These are phyloP conservation scores for Himantopus leucocephalus DNA, from an alignment of 2,113 vertebrate genomes.

Conservation along the genomic window DNA sequence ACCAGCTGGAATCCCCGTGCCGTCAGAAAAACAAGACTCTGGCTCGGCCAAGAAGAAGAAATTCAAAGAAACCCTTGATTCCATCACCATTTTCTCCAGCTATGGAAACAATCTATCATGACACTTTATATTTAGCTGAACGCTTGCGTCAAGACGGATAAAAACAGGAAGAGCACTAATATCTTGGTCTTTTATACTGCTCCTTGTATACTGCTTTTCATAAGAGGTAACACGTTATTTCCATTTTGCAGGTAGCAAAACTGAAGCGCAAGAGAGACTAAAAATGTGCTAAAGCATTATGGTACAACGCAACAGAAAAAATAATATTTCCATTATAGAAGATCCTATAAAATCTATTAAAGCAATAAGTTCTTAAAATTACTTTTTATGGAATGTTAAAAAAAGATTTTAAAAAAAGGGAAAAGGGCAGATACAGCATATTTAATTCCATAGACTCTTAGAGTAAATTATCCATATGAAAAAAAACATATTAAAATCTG, in stretches of 20 bases:
- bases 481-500: background rate
- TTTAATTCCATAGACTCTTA: background rate
- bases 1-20: background rate
- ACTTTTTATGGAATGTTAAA: background rate
- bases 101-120: slow-evolving; percentile 29
- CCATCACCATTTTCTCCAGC: background rate
- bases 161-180: slow-evolving; percentile 53
- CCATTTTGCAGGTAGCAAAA: slow-evolving; percentile 9
- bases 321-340: background rate
- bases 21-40: background rate
- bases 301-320: background rate
- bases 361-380: background rate
- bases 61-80: background rate
- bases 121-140: slow-evolving; percentile 49
- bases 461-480: background rate
- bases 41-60: background rate
- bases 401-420: background rate
- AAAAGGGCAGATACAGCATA: background rate
- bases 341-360: background rate
- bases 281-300: background rate
- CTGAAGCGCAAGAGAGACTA: background rate
- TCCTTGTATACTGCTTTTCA: background rate
- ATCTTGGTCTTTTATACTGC: background rate
- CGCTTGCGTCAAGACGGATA: background rate
- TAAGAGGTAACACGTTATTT: background rate